A percentile compares a stretch with the other conserved stretches of the same genome.
Conservation (phyloP, 2,797 vertebrate genomes). For the Coregonus ussuriensis region DNA sequence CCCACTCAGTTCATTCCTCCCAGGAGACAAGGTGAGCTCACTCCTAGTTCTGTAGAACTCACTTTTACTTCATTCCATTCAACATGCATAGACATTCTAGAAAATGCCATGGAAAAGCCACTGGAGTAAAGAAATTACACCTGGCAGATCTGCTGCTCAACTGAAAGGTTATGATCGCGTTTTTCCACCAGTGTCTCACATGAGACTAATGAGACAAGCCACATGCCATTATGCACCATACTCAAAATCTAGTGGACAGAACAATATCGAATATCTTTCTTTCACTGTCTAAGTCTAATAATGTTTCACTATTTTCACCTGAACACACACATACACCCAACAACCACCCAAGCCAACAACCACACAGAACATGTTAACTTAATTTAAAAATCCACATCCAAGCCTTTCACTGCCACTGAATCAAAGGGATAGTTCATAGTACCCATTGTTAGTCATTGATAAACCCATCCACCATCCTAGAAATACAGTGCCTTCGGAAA, state of each 20-base stretch:
- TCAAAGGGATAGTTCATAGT: neutral
- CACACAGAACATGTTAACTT: neutral
- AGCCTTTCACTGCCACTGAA: neutral
- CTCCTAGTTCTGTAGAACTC: too few relatives aligned
- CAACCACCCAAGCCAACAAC: neutral
- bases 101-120: neutral
- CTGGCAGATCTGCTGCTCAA: neutral
- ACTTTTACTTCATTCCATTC: neutral
- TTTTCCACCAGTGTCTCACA: neutral
- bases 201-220: neutral
- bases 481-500: neutral
- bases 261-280: neutral
- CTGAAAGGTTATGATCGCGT: too few relatives aligned
- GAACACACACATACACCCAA: neutral
- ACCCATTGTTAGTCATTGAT: neutral
- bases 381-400: neutral
- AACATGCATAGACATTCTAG: neutral
- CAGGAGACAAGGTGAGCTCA: slow-evolving; percentile 2
- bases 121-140: neutral
- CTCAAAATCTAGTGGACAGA: neutral
- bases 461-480: neutral
- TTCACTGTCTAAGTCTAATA: neutral
- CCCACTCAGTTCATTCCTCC: neutral
- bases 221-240: neutral
- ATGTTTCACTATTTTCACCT: neutral